These are phyloP conservation scores for Eutolmus rufibarbis DNA, from an alignment of 2,888 invertebrate species.

Conservation along the genomic window DNA sequence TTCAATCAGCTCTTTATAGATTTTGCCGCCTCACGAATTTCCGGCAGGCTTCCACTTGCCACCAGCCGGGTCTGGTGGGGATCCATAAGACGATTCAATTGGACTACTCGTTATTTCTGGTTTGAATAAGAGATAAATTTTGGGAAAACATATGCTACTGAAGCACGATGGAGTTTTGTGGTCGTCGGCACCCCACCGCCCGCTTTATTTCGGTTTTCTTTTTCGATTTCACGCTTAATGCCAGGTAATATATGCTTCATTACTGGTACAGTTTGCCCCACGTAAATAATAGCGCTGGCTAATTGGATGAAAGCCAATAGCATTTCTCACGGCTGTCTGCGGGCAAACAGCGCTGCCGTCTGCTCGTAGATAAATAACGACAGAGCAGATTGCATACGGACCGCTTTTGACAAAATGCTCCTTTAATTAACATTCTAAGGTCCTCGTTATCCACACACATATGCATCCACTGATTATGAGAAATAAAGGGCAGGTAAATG, in stretches of 20 bases:
- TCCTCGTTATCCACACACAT: background rate
- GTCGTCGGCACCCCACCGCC: background rate
- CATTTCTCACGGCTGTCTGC: background rate
- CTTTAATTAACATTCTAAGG: background rate
- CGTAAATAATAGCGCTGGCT: background rate
- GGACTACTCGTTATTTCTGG: background rate
- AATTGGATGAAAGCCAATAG: background rate
- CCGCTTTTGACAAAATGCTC: background rate
- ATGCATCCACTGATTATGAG: background rate
- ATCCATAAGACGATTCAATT: background rate
- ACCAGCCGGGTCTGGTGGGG: background rate
- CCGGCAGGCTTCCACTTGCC: background rate
- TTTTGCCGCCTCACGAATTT: constrained; percentile 12
- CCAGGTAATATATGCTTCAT: background rate
- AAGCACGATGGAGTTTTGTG: background rate
- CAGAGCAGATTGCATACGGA: background rate
- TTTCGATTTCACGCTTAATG: background rate
- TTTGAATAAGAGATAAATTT: background rate
- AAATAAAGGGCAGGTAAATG: background rate
- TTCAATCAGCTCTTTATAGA: constrained; percentile 20
- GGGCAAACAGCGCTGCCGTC: background rate
- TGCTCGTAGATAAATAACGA: background rate
- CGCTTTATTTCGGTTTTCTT: background rate
- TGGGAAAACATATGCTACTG: background rate
- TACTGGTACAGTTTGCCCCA: background rate